These are phyloP conservation scores for Papilio helenus DNA, from an alignment of 1,140 invertebrate genomes.

Conservation along the genomic window DNA sequence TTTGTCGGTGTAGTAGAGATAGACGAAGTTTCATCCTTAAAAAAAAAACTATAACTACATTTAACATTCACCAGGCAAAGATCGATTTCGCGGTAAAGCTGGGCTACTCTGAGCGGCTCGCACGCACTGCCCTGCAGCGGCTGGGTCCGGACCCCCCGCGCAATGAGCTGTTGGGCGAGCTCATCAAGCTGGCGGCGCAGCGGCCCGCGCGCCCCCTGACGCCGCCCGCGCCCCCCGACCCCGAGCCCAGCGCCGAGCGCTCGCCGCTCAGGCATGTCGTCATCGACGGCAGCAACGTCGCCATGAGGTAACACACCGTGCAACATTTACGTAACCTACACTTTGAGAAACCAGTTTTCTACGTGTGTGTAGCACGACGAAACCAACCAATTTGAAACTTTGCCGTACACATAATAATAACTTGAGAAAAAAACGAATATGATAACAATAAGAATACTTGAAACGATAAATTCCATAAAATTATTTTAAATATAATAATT, in stretches of 20 bases:
- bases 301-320: constrained; percentile 90
- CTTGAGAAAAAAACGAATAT: background rate
- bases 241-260: constrained; percentile 62
- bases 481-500: background rate
- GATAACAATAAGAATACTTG: background rate
- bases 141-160: constrained; percentile 92
- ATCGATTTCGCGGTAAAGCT: constrained; percentile 86
- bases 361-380: background rate
- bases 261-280: constrained; percentile 92
- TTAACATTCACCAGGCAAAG: constrained; percentile 57
- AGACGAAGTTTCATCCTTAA: too few species aligned
- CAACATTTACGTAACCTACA: constrained; percentile 38
- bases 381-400: background rate
- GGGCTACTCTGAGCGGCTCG: constrained; percentile 94
- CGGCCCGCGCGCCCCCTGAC: constrained; percentile 65
- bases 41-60: background rate
- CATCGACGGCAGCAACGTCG: constrained; percentile 98
- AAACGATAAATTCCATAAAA: too few species aligned
- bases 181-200: constrained; percentile 89
- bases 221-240: constrained; percentile 58
- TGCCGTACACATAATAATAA: background rate
- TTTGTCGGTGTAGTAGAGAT: too few species aligned
- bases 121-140: constrained; percentile 92
- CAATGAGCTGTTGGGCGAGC: constrained; percentile 93
- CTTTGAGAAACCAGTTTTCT: constrained; percentile 18